Percentiles rank a stretch among this genome's conserved stretches.
Evolutionary conservation across 2,113 vertebrate species (phyloP).

Genomic region (Megaceryle maxima): DNA sequence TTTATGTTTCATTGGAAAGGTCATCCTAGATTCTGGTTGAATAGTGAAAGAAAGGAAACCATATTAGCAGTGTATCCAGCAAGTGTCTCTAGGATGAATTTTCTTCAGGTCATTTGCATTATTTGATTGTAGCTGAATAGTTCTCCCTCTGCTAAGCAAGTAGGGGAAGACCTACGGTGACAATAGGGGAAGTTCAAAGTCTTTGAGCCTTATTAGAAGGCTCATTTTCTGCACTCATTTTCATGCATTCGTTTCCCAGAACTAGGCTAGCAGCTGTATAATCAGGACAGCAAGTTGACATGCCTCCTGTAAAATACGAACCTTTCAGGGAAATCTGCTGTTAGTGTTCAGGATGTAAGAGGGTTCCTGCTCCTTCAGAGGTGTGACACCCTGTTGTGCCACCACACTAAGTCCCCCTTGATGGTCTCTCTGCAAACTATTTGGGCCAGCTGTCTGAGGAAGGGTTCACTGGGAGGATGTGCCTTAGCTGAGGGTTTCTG

Average conservation of each 20-base stretch:
- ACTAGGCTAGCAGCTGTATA: conserved; percentile 69
- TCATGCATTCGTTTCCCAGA: conserved; percentile 55
- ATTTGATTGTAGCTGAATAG: conserved; percentile 74
- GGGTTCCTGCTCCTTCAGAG: not conserved
- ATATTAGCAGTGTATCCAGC: conserved; percentile 70
- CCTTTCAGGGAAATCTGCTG: conserved; percentile 35
- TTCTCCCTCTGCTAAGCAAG: conserved; percentile 68
- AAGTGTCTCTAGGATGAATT: conserved; percentile 72
- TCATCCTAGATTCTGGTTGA: conserved; percentile 76
- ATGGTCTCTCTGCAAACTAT: not conserved
- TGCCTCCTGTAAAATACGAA: conserved; percentile 28
- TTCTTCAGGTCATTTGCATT: conserved; percentile 75
- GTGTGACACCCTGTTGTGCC: not conserved
- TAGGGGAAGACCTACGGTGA: conserved; percentile 65
- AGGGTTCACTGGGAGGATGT: not conserved
- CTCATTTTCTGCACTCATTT: conserved; percentile 70
- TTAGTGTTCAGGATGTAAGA: conserved; percentile 7
- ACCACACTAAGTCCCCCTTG: not conserved
- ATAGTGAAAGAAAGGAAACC: conserved; percentile 71
- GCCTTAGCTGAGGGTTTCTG: not conserved
- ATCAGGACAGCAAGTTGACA: conserved; percentile 50
- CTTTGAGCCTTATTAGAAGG: conserved; percentile 74
- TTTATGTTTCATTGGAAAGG: conserved; percentile 83
- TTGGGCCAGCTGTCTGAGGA: not conserved
- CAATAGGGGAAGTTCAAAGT: conserved; percentile 73